Evolutionary conservation across 2,888 invertebrate species (phyloP).

Genomic region (Xestia ashworthii): DNA sequence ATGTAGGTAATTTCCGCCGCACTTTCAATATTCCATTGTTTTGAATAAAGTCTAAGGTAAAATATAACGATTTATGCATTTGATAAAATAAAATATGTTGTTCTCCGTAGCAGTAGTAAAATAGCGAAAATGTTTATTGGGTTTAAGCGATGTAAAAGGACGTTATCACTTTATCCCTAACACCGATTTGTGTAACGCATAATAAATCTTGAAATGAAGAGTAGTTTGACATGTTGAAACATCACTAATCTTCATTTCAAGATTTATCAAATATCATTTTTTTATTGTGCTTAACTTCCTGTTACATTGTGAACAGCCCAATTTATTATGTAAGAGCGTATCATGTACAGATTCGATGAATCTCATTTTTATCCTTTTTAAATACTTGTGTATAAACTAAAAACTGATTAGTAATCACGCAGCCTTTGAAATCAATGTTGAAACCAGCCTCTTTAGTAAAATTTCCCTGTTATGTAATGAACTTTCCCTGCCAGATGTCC

Average conservation of each 20-base stretch:
- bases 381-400: conserved; percentile 20
- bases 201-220: conserved; percentile 19
- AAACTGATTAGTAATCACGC: conserved; percentile 27
- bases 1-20: conserved; percentile 51
- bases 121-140: conserved; percentile 48
- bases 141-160: conserved; percentile 36
- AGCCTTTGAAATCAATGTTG: conserved; percentile 10
- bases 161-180: conserved; percentile 22
- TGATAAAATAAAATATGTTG: conserved; percentile 58
- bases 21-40: conserved; percentile 59
- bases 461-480: conserved; percentile 2
- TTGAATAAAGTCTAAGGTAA: conserved; percentile 54
- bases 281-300: conserved; percentile 22
- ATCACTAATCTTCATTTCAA: no score
- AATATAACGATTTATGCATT: conserved; percentile 47
- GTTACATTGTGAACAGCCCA: conserved; percentile 32
- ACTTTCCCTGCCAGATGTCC: conserved; percentile 24
- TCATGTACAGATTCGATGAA: conserved; percentile 62
- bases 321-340: conserved; percentile 48
- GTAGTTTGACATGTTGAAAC: conserved; percentile 14
- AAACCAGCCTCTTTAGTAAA: conserved; percentile 3
- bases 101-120: conserved; percentile 58
- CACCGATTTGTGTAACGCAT: conserved; percentile 32
- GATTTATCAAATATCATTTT: neutral
- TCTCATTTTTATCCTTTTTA: conserved; percentile 55